phyloP scores from a whole-genome alignment of 2,797 vertebrate species.

The Macroramphosus scolopax region DNA sequence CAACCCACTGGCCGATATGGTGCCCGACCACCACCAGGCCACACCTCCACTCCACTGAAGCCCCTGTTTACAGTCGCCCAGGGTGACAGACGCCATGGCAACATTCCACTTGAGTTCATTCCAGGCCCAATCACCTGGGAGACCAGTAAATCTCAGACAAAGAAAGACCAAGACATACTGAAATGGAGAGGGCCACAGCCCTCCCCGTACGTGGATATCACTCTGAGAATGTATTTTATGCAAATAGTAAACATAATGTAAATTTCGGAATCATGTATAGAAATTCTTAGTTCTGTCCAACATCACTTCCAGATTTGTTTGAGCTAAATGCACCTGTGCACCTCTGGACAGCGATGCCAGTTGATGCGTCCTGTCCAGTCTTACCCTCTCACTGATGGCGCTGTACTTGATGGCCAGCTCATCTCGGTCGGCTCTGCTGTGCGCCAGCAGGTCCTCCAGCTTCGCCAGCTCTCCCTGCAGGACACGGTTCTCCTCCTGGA shows the following conservation, averaged over 20 bases:
- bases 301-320: too few relatives aligned
- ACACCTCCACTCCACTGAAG: conserved; percentile 43
- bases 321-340: too few relatives aligned
- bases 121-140: conserved; percentile 75
- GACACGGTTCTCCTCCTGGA: conserved; percentile 91
- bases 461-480: conserved; percentile 91
- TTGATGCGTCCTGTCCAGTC: too few relatives aligned
- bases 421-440: conserved; percentile 91
- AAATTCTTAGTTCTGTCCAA: too few relatives aligned
- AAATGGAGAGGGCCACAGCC: conserved; percentile 20
- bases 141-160: conserved; percentile 72
- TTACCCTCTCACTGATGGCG: conserved; percentile 88
- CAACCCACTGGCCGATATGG: conserved; percentile 14
- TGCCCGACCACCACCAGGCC: conserved; percentile 37
- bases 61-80: conserved; percentile 80
- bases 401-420: conserved; percentile 95
- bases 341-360: too few relatives aligned
- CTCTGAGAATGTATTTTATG: neutral
- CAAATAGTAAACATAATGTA: neutral
- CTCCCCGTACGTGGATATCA: too few relatives aligned
- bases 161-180: conserved; percentile 42
- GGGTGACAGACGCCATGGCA: conserved; percentile 78
- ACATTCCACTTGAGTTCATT: conserved; percentile 76
- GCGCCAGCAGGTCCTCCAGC: conserved; percentile 90
- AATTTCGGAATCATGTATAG: neutral